A percentile compares a stretch with the other conserved stretches of the same genome.
phyloP scores from a whole-genome alignment of 2,797 vertebrate species.

The Austrolebias charrua region DNA sequence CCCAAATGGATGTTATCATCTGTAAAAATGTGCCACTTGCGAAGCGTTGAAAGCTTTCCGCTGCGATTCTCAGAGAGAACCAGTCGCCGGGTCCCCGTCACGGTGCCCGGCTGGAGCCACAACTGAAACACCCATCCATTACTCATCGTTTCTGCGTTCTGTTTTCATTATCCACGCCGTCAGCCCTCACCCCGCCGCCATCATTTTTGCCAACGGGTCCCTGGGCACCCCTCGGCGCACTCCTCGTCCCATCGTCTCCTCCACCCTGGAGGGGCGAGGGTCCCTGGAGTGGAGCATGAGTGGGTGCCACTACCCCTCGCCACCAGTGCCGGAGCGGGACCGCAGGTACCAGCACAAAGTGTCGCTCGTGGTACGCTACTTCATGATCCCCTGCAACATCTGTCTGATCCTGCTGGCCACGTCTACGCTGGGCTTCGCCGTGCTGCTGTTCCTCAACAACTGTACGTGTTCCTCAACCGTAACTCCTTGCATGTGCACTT shows the following conservation, averaged over 20 bases:
- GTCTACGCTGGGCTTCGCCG: conserved; percentile 91
- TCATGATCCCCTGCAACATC: conserved; percentile 98
- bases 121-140: conserved; percentile 59
- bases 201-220: conserved; percentile 73
- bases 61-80: conserved; percentile 64
- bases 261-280: conserved; percentile 70
- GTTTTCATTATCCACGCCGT: conserved; percentile 31
- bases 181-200: conserved; percentile 48
- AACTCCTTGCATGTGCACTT: not conserved
- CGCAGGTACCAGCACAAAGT: conserved; percentile 92
- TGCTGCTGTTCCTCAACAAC: conserved; percentile 96
- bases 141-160: conserved; percentile 19
- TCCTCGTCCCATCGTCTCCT: conserved; percentile 65
- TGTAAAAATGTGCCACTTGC: conserved; percentile 77
- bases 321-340: conserved; percentile 83
- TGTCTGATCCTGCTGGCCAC: conserved; percentile 96
- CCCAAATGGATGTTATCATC: conserved; percentile 73
- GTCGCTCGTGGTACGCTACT: conserved; percentile 94
- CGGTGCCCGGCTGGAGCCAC: conserved; percentile 63
- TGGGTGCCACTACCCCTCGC: conserved; percentile 83
- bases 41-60: conserved; percentile 66
- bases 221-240: conserved; percentile 67
- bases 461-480: conserved; percentile 82
- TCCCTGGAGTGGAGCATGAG: conserved; percentile 84
- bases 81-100: conserved; percentile 33